Base-by-base conservation (phyloP, 2,113 vertebrate genomes). In the Engystomops pustulosus region DNA sequence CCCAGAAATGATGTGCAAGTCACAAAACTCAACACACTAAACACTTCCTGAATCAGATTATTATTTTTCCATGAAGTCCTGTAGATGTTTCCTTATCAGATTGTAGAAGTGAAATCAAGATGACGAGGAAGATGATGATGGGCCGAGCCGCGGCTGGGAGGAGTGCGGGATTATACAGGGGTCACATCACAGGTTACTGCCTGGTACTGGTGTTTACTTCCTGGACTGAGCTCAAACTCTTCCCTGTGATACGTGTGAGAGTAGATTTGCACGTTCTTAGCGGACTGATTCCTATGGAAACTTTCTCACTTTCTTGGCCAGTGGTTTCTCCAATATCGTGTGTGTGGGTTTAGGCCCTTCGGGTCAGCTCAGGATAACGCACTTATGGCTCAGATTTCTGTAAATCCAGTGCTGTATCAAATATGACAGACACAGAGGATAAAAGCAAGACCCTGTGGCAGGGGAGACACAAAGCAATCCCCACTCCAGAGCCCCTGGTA, bases 331-430 rank as follows among this genome's bases (percentile, higher is more conserved):
- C 65, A 44, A 55, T 81, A 12, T 58, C 55, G 60, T 41, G 30
- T n/a, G 44, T 81, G 80, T 81, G 68, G 80, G 65, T 41, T 81
- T 41, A 18, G 18, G 47, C 49, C 34, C 47, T n/a, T 14, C 67
- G 44, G 80, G 80, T 81, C 80, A 71, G 32, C 20, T 70, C 38
- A 23, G 80, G 80, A 81, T 55, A 81, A 60, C 18, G 32, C n/a
- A 10, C 23, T 15, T 51, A 70, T 8, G 30, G 34, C 70, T 11
- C 45, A 12, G 41, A 27, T 8, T 30, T 20, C 41, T 30, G 49
- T 36, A 38, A 77, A 27, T 30, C 30, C 38, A 78, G 23, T 8
- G 20, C 15, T 44, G 38, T 25, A 79, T 27, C 53, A 65, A 65
- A 55, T 15, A 36, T 34, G 36, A 30, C 8, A 12, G 25, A 30